Percentiles rank a stretch among this genome's conserved stretches.
Evolutionary conservation across 1,140 invertebrate species (phyloP).

Genomic region (Drosophila tani): DNA sequence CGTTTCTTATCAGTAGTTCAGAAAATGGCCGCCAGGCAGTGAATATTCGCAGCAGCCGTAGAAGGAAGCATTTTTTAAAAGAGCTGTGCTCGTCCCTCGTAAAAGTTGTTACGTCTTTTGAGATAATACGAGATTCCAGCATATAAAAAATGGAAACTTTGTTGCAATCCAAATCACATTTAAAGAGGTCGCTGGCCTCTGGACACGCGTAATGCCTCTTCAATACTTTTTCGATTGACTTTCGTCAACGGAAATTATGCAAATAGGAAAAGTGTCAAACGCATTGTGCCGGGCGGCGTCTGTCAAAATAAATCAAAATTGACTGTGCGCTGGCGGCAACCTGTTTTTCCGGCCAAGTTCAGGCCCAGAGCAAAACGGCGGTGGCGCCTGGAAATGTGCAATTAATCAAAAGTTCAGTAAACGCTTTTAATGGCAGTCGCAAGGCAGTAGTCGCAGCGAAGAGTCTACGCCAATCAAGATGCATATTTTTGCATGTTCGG

Average conservation of each 20-base stretch:
- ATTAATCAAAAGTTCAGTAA: slow-evolving; percentile 72
- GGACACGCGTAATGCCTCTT: neutral
- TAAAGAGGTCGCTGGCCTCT: slow-evolving; percentile 12
- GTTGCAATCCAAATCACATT: too few species aligned
- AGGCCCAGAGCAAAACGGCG: slow-evolving; percentile 28
- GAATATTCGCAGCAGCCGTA: neutral
- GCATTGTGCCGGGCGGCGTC: slow-evolving; percentile 38
- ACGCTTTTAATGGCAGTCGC: slow-evolving; percentile 40
- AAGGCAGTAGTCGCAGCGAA: slow-evolving; percentile 7
- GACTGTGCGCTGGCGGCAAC: slow-evolving; percentile 26
- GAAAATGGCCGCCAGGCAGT: neutral
- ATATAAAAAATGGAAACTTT: neutral
- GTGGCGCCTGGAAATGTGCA: slow-evolving; percentile 55
- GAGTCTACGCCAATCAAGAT: slow-evolving; percentile 69
- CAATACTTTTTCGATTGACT: slow-evolving; percentile 18
- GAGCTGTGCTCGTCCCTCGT: neutral
- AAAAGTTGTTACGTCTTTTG: neutral
- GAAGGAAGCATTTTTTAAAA: neutral
- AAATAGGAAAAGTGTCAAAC: slow-evolving; percentile 67
- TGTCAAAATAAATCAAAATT: slow-evolving; percentile 58
- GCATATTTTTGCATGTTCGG: slow-evolving; percentile 67
- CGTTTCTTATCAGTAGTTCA: slow-evolving; percentile 8
- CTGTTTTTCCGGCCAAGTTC: slow-evolving; percentile 55
- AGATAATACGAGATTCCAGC: too few species aligned
- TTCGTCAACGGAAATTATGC: slow-evolving; percentile 38